Evolutionary conservation across 2,888 invertebrate genomes (phyloP).

Genomic region (Brachypterus glaber): DNA sequence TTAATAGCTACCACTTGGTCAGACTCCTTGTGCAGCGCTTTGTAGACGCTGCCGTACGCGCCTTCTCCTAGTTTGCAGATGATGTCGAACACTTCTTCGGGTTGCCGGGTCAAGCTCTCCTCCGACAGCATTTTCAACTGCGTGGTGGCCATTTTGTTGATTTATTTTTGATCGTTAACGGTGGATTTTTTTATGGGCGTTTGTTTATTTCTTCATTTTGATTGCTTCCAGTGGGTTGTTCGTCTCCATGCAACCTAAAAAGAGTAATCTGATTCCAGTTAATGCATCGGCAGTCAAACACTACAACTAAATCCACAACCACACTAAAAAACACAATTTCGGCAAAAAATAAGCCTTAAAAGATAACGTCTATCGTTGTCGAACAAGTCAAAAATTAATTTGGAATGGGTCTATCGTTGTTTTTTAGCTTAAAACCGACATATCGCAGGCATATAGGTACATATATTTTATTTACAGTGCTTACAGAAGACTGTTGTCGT

Average conservation of each 20-base stretch:
- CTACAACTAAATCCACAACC: conserved; percentile 3
- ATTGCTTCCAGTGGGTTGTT: conserved; percentile 1
- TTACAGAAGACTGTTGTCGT: no score
- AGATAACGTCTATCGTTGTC: no score
- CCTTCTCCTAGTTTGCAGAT: conserved; percentile 98
- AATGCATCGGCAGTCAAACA: conserved; percentile 15
- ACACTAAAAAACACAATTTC: no score
- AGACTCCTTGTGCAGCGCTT: conserved; percentile 96
- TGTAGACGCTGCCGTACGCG: conserved; percentile 95
- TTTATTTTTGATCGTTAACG: no score
- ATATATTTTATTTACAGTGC: no score
- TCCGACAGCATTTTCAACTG: conserved; percentile 90
- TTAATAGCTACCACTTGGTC: conserved; percentile 95
- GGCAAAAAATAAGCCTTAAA: no score
- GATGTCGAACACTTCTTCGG: conserved; percentile 98
- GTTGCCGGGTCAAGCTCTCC: conserved; percentile 91
- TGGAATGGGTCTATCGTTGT: no score
- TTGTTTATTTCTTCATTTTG: no score
- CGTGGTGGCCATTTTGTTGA: conserved; percentile 32
- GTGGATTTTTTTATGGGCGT: neutral
- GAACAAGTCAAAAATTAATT: no score
- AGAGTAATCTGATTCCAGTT: conserved; percentile 23
- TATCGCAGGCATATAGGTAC: no score
- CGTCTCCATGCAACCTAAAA: conserved; percentile 18
- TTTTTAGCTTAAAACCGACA: no score